Evolutionary conservation across 2,113 vertebrate species (phyloP), one percentile per base, ranked within the genome.

Genomic region (Antechinus stuartii): DNA sequence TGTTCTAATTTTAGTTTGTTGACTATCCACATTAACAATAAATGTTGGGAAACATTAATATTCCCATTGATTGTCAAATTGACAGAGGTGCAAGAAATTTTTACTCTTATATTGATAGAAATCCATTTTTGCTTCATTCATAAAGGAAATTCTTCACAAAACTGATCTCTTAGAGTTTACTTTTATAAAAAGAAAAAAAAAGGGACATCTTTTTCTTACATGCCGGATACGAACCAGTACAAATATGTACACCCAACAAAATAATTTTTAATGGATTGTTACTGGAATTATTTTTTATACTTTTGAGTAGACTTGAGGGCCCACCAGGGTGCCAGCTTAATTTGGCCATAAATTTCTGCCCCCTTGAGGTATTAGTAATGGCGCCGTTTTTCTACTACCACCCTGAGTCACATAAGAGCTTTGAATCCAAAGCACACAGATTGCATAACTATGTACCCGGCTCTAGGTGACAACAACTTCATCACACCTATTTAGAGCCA

Each of bases 401-500:
- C 57, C 93, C 92, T 55, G 84, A 91, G 91, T 54, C 76, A 54
- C 42, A 92, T 30, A 42, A 55, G 92, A 11, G 76, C 54, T 94
- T 52, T 91, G 90, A 97, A 94, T 96, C 95, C 93, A 90, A 96
- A 93, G 91, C 35, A 92, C 68, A 96, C 57, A 95, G 57, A 96
- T 91, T 97, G 91, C 96, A 56, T 94, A 97, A 94, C 24, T 95
- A 91, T 96, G 92, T 95, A 93, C 56, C 30, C 53, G 91, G 55
- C 57, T 55, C n/a, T 46, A 76, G 61, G 94, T 93, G 93, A 96
- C 91, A 94, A 54, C 2, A 76, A 93, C 92, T 90, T 94, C 91
- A 91, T 96, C 53, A 25, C 90, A 47, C 61, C 56, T 93, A 35
- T 49, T 84, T 53, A 90, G 11, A 61, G 93, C 55, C 93, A 90